These are phyloP conservation scores for Psilopsiagon aymara DNA, from an alignment of 2,113 vertebrate genomes.

Conservation along the genomic window DNA sequence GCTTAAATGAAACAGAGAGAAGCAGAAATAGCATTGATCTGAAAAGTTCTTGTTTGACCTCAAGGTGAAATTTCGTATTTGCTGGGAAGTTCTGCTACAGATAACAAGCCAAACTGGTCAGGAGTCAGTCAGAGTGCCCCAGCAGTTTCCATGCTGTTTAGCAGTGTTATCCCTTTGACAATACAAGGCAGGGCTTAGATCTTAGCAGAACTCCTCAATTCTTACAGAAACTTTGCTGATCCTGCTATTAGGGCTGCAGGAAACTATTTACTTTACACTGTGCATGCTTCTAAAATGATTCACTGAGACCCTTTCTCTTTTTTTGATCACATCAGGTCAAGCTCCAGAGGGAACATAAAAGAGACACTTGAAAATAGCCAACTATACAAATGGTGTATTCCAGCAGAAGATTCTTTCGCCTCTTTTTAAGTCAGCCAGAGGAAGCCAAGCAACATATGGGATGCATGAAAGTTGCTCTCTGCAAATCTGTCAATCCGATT, in stretches of 20 bases:
- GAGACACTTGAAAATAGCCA: neutral
- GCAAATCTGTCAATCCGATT: neutral
- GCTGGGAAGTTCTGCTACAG: neutral
- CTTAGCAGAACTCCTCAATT: neutral
- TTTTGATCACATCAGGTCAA: neutral
- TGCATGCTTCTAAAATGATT: neutral
- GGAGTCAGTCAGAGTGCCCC: neutral
- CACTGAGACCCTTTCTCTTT: neutral
- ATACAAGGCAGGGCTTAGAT: neutral
- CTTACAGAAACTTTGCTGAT: neutral
- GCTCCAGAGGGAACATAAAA: neutral
- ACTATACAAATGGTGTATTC: neutral
- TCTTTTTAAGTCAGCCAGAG: neutral
- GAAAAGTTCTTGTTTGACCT: neutral
- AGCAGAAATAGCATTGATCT: neutral
- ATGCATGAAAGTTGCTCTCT: constrained; percentile 24
- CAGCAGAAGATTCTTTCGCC: neutral
- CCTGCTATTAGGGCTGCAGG: neutral
- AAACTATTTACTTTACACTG: neutral
- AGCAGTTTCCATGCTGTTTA: neutral
- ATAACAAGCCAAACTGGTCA: neutral
- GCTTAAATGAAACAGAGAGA: neutral
- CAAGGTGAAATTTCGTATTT: neutral
- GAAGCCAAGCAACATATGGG: constrained; percentile 42
- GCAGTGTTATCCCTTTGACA: neutral